These are phyloP conservation scores for Parapristionchus giblindavisi DNA, from an alignment of 2,888 invertebrate genomes.

Conservation along the genomic window DNA sequence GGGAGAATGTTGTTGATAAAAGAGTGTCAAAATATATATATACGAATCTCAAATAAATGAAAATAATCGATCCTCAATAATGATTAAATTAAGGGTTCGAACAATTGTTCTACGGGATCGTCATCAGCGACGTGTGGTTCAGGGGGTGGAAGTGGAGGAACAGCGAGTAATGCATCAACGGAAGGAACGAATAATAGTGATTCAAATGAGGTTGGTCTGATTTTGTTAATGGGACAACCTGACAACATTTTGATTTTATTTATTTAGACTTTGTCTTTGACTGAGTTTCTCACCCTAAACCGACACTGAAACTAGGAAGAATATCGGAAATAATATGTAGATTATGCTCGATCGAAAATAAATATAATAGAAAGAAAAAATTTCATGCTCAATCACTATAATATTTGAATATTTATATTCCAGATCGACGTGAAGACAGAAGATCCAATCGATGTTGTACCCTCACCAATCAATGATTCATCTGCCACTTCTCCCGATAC, in stretches of 20 bases:
- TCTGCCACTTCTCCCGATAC: slow-evolving; percentile 25
- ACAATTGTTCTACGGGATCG: background rate
- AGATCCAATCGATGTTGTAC: slow-evolving; percentile 8
- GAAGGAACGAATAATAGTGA: slow-evolving; percentile 31
- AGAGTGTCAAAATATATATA: no score
- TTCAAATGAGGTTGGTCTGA: slow-evolving; percentile 6
- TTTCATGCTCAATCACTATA: no score
- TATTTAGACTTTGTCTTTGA: no score
- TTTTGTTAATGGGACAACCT: background rate
- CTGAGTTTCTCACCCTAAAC: no score
- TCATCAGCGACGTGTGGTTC: background rate
- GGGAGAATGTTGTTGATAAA: no score
- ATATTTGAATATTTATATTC: background rate
- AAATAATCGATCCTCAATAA: no score
- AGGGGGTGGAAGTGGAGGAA: background rate
- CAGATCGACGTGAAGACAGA: slow-evolving; percentile 36
- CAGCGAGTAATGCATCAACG: slow-evolving; percentile 6
- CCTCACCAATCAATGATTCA: slow-evolving; percentile 22
- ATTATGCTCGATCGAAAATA: no score
- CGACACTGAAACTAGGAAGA: no score
- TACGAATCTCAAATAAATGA: no score
- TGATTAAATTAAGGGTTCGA: background rate
- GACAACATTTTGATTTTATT: no score
- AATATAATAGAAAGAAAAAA: background rate
- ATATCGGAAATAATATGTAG: no score